Base-by-base conservation (phyloP, 2,113 vertebrate species). In the Coreoperca whiteheadi region DNA sequence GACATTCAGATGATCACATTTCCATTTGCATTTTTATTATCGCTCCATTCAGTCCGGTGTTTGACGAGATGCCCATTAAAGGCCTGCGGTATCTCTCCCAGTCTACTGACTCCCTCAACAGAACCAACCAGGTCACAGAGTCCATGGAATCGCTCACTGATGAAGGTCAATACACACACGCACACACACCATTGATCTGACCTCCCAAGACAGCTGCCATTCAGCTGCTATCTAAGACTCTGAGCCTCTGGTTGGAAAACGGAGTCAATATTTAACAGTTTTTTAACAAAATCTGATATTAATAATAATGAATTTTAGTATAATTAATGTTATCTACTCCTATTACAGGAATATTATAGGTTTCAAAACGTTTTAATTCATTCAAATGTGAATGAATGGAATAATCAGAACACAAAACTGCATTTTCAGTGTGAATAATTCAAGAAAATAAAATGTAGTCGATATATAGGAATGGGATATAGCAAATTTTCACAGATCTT, bases 61-160 rank as follows among this genome's bases (percentile, higher is more conserved):
- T 94, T 0, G 98, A 99, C 18, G 98, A 99, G 81, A 96, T 81
- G 68, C 95, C 98, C 82, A 94, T 98, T 56, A 96, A 95, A 85
- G 96, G 96, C 48, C 95, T 96, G 95, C 96, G 96, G 79, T 97
- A 96, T 92, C 95, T 99, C 60, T 99, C 98, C 0, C 97, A 99
- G 77, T 99, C 98, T 46, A 99, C 97, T 4, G 98, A 99, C 94
- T 99, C 97, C 21, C 96, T 99, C 67, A 97, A 98, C 93, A 98
- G 98, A 94, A 97, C 96, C 87, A 97, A 93, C 70, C 91, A 96
- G 83, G 97, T 97, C 87, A 98, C 97, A n/a, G 97, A 97, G 87
- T 99, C 98, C 50, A 97, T 94, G 59, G 98, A 99, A 81, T 99
- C 98, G 0, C 96, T 99, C 46, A 97, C 96, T 34, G 98, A 99